Percentiles rank a stretch among this genome's conserved stretches.
phyloP scores from a whole-genome alignment of 2,797 vertebrate species.

The Peromyscus eremicus region DNA sequence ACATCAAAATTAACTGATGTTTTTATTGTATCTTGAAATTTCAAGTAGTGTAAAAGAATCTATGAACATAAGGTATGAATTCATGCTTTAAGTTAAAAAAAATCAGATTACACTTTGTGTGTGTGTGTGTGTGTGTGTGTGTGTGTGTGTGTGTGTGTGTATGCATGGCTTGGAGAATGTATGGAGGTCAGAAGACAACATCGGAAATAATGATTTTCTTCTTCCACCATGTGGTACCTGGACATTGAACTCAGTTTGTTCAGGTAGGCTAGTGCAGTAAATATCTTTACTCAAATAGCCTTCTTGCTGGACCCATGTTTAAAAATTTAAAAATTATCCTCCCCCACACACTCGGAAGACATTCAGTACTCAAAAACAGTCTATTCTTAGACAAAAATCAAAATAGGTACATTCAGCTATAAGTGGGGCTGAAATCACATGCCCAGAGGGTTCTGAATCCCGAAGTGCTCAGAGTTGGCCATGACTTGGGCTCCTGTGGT shows the following conservation, averaged over 20 bases:
- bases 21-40: conserved; percentile 43
- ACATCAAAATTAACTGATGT: background rate
- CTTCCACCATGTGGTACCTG: background rate
- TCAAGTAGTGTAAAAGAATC: conserved; percentile 2
- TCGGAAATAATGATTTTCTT: background rate
- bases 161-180: background rate
- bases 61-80: background rate
- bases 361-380: background rate
- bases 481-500: background rate
- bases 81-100: background rate
- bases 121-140: background rate
- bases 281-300: background rate
- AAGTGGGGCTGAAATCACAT: background rate
- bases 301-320: background rate
- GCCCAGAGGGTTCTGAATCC: background rate
- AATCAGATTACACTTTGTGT: background rate
- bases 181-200: background rate
- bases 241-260: background rate
- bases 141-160: background rate
- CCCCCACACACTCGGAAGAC: background rate
- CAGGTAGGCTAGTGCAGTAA: background rate
- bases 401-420: background rate
- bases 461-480: background rate
- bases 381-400: background rate
- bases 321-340: background rate